phyloP scores from a whole-genome alignment of 2,888 invertebrate genomes.

The Nipponacmea schrenckii region DNA sequence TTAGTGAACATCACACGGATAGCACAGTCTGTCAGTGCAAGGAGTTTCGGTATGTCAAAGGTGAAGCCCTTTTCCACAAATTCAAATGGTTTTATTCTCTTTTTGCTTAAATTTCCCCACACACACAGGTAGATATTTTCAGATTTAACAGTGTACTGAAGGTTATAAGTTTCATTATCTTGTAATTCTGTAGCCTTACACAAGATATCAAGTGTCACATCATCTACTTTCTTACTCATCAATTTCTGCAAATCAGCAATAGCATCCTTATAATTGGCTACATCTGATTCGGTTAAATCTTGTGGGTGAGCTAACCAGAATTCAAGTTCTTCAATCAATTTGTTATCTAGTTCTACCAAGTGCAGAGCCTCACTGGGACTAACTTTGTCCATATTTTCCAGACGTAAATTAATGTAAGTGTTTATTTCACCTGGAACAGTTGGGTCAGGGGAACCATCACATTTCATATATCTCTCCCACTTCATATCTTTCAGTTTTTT shows the following conservation, averaged over 20 bases:
- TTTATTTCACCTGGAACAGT: conserved; percentile 65
- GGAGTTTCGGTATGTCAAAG: conserved; percentile 65
- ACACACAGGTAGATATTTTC: conserved; percentile 59
- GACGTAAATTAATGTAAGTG: conserved; percentile 65
- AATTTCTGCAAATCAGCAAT: conserved; percentile 59
- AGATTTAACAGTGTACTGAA: conserved; percentile 58
- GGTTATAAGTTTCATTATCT: conserved; percentile 64
- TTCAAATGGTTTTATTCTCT: conserved; percentile 65
- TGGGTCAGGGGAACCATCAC: conserved; percentile 68
- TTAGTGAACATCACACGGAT: conserved; percentile 60
- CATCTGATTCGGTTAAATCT: not conserved
- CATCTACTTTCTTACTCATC: conserved; percentile 60
- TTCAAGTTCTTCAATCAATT: conserved; percentile 46
- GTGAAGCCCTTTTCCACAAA: conserved; percentile 59
- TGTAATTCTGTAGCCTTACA: conserved; percentile 58
- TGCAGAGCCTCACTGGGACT: conserved; percentile 57
- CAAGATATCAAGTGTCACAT: conserved; percentile 57
- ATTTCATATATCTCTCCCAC: conserved; percentile 67
- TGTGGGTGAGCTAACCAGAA: conserved; percentile 28
- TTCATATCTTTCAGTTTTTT: conserved; percentile 56
- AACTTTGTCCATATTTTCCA: conserved; percentile 53
- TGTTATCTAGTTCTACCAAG: conserved; percentile 57
- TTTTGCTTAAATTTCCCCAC: conserved; percentile 68
- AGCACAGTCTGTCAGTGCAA: conserved; percentile 63
- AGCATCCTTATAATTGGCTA: conserved; percentile 39